Percentiles rank a stretch among this genome's conserved stretches.
These are phyloP conservation scores for Hemichromis elongatus DNA, from an alignment of 2,113 vertebrate species.

Conservation along the genomic window DNA sequence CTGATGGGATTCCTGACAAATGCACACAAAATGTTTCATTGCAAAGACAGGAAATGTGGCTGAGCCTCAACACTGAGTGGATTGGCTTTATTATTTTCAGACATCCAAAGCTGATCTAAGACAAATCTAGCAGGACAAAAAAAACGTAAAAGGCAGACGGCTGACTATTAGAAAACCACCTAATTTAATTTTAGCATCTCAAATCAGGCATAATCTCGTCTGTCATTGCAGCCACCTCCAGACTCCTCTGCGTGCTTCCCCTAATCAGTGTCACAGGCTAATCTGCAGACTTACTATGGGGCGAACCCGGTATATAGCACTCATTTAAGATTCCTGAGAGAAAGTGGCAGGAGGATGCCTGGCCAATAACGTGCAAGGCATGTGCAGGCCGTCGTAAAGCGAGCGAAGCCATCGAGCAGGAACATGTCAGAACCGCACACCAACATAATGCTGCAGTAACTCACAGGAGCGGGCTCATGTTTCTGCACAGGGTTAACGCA, in stretches of 20 bases:
- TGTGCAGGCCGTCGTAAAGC: neutral
- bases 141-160: neutral
- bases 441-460: neutral
- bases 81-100: neutral
- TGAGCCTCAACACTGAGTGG: neutral
- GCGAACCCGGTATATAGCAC: neutral
- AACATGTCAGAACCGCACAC: neutral
- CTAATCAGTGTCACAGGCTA: neutral
- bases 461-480: neutral
- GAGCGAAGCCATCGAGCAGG: neutral
- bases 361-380: neutral
- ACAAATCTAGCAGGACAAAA: neutral
- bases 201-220: neutral
- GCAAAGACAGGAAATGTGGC: neutral
- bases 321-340: neutral
- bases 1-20: neutral
- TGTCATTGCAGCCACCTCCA: neutral
- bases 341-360: neutral
- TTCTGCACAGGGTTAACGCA: neutral
- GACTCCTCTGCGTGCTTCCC: neutral
- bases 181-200: neutral
- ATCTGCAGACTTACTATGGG: neutral
- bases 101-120: neutral
- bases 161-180: neutral
- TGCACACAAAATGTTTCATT: rapidly evolving